These are phyloP conservation scores for Yoshiicerus persimilis DNA, from an alignment of 1,140 invertebrate species.

Conservation along the genomic window DNA sequence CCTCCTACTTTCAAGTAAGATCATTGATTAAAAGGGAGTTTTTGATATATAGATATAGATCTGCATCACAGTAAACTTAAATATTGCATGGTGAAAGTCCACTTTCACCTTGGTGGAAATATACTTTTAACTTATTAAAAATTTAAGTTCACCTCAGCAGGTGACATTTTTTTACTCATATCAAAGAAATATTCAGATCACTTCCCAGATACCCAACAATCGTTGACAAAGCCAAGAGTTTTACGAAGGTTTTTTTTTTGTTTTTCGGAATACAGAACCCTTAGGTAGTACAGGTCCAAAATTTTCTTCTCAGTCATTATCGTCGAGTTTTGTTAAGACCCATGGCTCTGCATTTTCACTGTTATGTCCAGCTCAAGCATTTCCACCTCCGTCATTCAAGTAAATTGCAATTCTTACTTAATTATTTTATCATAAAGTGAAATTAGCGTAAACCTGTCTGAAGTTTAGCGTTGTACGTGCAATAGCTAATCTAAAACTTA, in stretches of 20 bases:
- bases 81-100: background rate
- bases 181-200: background rate
- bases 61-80: background rate
- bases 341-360: conserved; percentile 49
- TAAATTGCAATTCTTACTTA: conserved; percentile 22
- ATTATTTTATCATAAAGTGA: background rate
- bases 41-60: background rate
- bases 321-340: conserved; percentile 29
- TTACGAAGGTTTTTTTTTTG: background rate
- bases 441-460: background rate
- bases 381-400: conserved; percentile 49
- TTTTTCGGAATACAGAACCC: conserved; percentile 25
- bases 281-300: conserved; percentile 35
- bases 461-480: background rate
- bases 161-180: too few species aligned
- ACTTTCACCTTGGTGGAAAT: background rate
- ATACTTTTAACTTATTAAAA: too few species aligned
- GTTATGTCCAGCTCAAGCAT: conserved; percentile 45
- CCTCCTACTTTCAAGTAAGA: conserved; percentile 50
- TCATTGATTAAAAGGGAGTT: background rate
- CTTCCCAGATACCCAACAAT: background rate
- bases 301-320: conserved; percentile 10
- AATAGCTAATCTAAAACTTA: too few species aligned
- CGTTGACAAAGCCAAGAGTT: background rate
- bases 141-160: too few species aligned